Evolutionary conservation across 2,797 vertebrate genomes (phyloP), one percentile per base, ranked within the genome.

Genomic region (Bovichtus variegatus): DNA sequence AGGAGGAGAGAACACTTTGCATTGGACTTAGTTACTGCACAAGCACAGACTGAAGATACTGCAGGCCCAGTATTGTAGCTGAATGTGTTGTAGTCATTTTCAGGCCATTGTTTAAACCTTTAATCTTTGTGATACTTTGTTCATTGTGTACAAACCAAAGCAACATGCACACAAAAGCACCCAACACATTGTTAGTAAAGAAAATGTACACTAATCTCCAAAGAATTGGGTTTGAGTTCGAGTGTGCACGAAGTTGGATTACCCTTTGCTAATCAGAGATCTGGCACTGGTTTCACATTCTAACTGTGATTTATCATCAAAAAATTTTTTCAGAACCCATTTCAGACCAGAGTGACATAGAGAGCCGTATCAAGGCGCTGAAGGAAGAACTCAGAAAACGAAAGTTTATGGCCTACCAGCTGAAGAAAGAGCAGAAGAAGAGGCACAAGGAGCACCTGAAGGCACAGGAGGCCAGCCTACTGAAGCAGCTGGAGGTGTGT

Each of bases 371-470:
- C 90, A 94, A 93, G 68, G 97, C 97, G 55, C 92, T 99, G 70
- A 98, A 98, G 89, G 97, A 97, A 72, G 97, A 99, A 71, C 94
- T 99, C 9, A 92, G 93, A 47, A 97, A 97, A 65, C 95, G 98
- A 59, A 99, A 98, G 82, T 96, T 96, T 23, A 96, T 98, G 86
- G 98, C 98, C 78, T 95, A 96, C 78, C 97, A 97, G 82, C 90
- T 99, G 83, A 99, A 98, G 88, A 98, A 96, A 87, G 98, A 99
- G 81, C 98, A 99, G 92, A 98, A 95, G 44, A 98, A 97, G 90
- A 96, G 98, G 43, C 93, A 98, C 12, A 98, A 98, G 88, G 98
- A 99, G 78, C 96, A 97, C 6, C 92, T 99, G 55, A 98, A 97
- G 87, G 98, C 97, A n/a, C 96, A 99, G 85, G 98, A 99, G 90